A percentile compares a stretch with the other conserved stretches of the same genome.
Conservation (phyloP, 1,140 invertebrate genomes). For the Magallana ariakensis region DNA sequence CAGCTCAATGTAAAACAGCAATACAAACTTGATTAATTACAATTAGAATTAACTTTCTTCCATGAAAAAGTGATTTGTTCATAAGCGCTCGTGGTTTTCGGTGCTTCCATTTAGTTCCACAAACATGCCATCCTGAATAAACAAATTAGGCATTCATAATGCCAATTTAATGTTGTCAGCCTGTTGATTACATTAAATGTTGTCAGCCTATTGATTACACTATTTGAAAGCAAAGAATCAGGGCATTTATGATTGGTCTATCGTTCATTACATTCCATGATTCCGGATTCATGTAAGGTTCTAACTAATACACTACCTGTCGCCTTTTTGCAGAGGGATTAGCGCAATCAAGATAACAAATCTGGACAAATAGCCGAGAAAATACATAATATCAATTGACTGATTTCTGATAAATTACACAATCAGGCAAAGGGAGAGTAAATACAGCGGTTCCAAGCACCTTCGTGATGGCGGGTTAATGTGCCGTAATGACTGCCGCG, state of each 20-base stretch:
- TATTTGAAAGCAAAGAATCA: constrained; percentile 6
- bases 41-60: too few species aligned
- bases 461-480: constrained; percentile 23
- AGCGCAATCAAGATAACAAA: constrained; percentile 34
- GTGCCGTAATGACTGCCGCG: not conserved
- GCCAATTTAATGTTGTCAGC: constrained; percentile 19
- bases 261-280: constrained; percentile 21
- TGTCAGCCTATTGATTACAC: constrained; percentile 14
- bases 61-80: not conserved
- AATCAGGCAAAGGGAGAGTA: constrained; percentile 31
- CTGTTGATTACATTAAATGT: constrained; percentile 4
- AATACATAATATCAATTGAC: constrained; percentile 35
- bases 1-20: too few species aligned
- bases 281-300: constrained; percentile 26
- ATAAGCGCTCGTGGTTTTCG: not conserved
- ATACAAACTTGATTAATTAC: too few species aligned
- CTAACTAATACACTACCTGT: constrained; percentile 36
- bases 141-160: constrained; percentile 24
- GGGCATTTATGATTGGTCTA: not conserved
- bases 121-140: constrained; percentile 23
- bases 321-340: constrained; percentile 24
- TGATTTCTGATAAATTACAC: constrained; percentile 38
- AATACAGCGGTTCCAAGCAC: constrained; percentile 27
- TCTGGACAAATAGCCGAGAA: constrained; percentile 36
- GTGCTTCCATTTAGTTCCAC: constrained; percentile 24